A percentile compares a stretch with the other conserved stretches of the same genome.
Evolutionary conservation across 2,113 vertebrate species (phyloP).

Genomic region (Paramormyrops kingsleyae): DNA sequence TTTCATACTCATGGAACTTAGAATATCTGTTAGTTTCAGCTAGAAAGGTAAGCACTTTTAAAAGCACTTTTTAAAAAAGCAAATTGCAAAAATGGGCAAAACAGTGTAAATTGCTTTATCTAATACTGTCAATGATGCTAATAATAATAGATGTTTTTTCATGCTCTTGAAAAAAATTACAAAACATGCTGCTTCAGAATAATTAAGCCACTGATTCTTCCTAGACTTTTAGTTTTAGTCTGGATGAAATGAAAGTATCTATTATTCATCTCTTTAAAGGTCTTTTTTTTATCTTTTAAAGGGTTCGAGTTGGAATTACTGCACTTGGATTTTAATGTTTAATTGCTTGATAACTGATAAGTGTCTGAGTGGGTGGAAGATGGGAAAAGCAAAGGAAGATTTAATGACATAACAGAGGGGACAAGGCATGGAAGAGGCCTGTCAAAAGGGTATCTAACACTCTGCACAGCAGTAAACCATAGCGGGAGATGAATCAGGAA

Average conservation of each 20-base stretch:
- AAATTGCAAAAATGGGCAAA: not conserved
- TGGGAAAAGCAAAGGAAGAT: not conserved
- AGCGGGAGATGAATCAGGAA: not conserved
- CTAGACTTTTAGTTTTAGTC: not conserved
- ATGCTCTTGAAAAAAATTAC: not conserved
- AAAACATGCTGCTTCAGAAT: not conserved
- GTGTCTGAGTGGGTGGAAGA: not conserved
- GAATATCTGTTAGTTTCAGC: not conserved
- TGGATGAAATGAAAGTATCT: not conserved
- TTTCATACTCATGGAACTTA: not conserved
- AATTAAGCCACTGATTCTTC: not conserved
- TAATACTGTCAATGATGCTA: not conserved
- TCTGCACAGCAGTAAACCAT: not conserved
- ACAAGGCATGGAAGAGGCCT: not conserved
- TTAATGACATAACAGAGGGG: not conserved
- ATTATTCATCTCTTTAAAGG: not conserved
- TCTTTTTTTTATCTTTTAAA: not conserved
- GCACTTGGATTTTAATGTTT: not conserved
- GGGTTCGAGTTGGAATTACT: not conserved
- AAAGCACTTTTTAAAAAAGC: not conserved
- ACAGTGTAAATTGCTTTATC: not conserved
- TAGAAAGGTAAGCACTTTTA: not conserved
- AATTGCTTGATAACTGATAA: constrained; percentile 12
- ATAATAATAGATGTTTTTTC: not conserved
- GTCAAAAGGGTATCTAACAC: not conserved